Percentiles rank a stretch among this genome's conserved stretches.
These are phyloP conservation scores for Acanthis flammea DNA, from an alignment of 2,797 vertebrate species.

Conservation along the genomic window DNA sequence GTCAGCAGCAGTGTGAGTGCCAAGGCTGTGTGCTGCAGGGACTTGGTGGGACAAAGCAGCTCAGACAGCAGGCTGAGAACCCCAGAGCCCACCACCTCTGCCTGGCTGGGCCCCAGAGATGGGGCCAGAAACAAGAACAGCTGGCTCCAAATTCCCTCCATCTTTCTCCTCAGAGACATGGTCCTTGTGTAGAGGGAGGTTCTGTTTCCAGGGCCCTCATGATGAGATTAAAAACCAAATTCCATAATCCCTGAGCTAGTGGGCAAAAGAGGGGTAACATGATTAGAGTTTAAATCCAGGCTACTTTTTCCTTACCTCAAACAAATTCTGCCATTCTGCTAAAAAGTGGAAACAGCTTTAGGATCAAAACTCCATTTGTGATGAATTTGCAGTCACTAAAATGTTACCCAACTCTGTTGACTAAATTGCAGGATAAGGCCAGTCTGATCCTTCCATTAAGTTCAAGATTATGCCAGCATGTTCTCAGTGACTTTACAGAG, in stretches of 20 bases:
- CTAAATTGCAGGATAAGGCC: neutral
- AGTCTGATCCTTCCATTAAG: neutral
- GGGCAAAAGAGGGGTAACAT: neutral
- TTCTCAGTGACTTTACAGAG: neutral
- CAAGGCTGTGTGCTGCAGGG: rapidly evolving
- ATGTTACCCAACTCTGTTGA: neutral
- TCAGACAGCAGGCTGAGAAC: neutral
- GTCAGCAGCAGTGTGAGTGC: neutral
- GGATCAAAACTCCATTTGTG: neutral
- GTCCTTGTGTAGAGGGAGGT: neutral
- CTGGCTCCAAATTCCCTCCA: neutral
- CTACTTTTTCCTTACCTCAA: neutral
- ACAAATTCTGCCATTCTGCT: neutral
- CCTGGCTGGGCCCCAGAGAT: neutral
- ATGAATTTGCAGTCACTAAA: neutral
- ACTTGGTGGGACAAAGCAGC: neutral
- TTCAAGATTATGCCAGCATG: neutral
- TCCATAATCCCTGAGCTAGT: neutral
- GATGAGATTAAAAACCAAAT: neutral
- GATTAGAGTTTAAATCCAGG: neutral
- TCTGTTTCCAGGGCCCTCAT: neutral
- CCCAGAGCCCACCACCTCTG: neutral
- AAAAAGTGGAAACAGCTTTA: neutral
- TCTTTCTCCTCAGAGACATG: neutral
- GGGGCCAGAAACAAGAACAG: neutral